A percentile compares a stretch with the other conserved stretches of the same genome.
These are phyloP conservation scores for Dysmachus trigonus DNA, from an alignment of 2,888 invertebrate genomes.

Conservation along the genomic window DNA sequence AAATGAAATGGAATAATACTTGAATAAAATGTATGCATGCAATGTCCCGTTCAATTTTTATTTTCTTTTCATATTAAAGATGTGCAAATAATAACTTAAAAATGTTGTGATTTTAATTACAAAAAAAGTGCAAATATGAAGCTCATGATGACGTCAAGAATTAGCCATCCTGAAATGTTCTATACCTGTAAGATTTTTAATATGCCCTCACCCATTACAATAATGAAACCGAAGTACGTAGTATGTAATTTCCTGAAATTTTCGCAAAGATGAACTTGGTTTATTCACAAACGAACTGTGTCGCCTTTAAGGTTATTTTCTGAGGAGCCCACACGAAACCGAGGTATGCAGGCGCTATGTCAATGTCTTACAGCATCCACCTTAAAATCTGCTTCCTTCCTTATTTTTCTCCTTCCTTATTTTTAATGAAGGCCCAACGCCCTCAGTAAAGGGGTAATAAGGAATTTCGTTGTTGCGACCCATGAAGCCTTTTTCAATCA, in stretches of 20 bases:
- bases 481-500: not conserved
- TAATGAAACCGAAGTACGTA: not conserved
- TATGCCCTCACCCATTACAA: not conserved
- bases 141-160: not conserved
- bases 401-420: not conserved
- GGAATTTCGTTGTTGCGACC: not conserved
- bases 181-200: not conserved
- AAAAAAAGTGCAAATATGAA: not conserved
- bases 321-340: not conserved
- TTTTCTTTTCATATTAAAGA: not conserved
- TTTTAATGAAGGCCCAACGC: not conserved
- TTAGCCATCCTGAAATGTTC: not conserved
- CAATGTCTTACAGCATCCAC: not conserved
- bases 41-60: too few relatives aligned
- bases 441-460: not conserved
- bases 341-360: not conserved
- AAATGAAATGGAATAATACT: too few relatives aligned
- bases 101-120: not conserved
- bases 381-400: not conserved
- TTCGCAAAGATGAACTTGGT: slow-evolving; percentile 4
- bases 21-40: too few relatives aligned
- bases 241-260: slow-evolving; percentile 20
- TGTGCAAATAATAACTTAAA: not conserved
- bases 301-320: not conserved
- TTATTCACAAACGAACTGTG: slow-evolving; percentile 1